Evolutionary conservation across 2,797 vertebrate species (phyloP), one percentile per base, ranked within the genome.

Genomic region (Phrynocephalus forsythii): DNA sequence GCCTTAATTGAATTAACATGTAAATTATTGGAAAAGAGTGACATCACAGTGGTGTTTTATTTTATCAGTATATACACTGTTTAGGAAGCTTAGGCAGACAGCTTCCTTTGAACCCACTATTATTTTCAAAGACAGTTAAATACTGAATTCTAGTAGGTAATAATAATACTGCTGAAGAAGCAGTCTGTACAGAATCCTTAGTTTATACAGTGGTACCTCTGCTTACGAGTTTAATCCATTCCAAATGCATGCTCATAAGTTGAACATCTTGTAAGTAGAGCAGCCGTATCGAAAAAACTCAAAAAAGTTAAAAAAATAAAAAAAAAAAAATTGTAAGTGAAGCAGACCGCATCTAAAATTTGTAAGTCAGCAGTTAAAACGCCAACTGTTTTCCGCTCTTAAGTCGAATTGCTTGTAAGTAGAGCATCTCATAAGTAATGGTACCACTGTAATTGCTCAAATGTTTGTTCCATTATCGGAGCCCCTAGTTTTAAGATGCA

Each of bases 41-140:
- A 4, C 78, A 38, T n/a, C 3, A 38, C n/a, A 71, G n/a, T n/a
- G 20, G 11, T 18, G 4, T 52, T 8, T 71, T 78, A 9, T 44
- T 66, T n/a, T 7, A 52, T 30, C 66, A 4, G 26, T 68, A 24
- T 52, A 50, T 67, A 68, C 38, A 48, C n/a, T 52, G 38, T 79
- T 79, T 68, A 13, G 28, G 11, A 33, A 69, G 26, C 1, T 63
- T 50, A 44, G 16, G 33, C n/a, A 56, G 44, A 77, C 9, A 79
- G 33, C 6, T 38, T 1, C 28, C 33, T 76, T 60, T 79, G 26
- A 44, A 50, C 10, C 44, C 28, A 66, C 9, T 13, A 76, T 60
- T 79, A 79, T 9, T n/a, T 72, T 86, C 68, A 86, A 79, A 78
- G 33, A 10, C 66, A 72, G 3, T 73, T 86, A 63, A 16, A 48